Conservation (phyloP, 2,113 vertebrate genomes). For the Ptilonorhynchus violaceus region DNA sequence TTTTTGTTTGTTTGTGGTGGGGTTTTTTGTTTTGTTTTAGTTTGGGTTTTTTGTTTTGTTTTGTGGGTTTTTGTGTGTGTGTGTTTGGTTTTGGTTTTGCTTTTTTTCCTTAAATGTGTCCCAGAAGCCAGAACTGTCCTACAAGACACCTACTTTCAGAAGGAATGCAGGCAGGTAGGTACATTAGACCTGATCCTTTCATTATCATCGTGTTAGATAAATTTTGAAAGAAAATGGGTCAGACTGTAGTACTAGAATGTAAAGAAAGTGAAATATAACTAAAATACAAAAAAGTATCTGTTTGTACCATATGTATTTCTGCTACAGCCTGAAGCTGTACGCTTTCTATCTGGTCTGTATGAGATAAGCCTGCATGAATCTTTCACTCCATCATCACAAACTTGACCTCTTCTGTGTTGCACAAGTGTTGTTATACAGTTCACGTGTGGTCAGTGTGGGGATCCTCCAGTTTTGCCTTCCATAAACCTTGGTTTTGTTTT, state of each 20-base stretch:
- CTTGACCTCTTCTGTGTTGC: not conserved
- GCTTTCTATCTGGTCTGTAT: not conserved
- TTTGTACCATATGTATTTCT: not conserved
- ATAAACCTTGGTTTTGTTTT: not conserved
- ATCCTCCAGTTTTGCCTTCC: not conserved
- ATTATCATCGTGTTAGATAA: not conserved
- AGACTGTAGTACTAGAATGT: not conserved
- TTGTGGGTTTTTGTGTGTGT: not conserved
- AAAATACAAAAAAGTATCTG: accelerated
- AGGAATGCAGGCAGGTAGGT: not conserved
- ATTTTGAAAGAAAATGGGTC: not conserved
- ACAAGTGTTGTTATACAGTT: not conserved
- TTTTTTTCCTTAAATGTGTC: not conserved
- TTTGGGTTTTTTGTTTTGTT: not conserved
- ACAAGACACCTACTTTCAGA: not conserved
- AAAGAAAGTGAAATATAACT: not conserved
- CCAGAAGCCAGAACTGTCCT: not conserved
- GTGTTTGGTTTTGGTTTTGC: not conserved
- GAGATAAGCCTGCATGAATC: not conserved
- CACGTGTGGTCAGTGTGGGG: not conserved
- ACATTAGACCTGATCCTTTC: not conserved
- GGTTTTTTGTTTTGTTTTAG: not conserved
- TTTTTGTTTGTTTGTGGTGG: not conserved
- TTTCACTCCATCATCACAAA: not conserved
- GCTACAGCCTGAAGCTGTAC: not conserved